phyloP scores from a whole-genome alignment of 2,113 vertebrate genomes.

The Promerops cafer region DNA sequence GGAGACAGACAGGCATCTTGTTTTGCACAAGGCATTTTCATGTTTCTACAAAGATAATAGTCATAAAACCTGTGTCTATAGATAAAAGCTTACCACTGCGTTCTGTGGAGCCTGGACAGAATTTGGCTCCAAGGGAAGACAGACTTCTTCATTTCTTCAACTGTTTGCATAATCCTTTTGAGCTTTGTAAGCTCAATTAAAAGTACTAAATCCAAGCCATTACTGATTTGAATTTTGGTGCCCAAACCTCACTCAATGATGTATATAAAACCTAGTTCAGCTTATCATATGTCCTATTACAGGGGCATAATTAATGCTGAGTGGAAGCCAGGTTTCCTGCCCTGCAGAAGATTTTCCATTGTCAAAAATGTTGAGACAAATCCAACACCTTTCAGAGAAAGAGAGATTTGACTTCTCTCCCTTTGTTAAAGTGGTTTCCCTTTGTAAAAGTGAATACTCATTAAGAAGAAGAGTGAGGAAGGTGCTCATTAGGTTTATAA shows the following conservation, averaged over 20 bases:
- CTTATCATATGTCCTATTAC: background rate
- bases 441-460: background rate
- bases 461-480: background rate
- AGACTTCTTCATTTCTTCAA: background rate
- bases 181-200: background rate
- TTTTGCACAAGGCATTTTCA: background rate
- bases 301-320: background rate
- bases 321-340: background rate
- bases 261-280: background rate
- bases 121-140: background rate
- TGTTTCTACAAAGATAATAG: background rate
- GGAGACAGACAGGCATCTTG: background rate
- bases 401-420: background rate
- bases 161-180: background rate
- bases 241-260: background rate
- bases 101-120: background rate
- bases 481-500: background rate
- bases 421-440: background rate
- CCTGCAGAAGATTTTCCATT: background rate
- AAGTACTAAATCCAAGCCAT: background rate
- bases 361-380: background rate
- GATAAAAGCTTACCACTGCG: background rate
- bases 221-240: background rate
- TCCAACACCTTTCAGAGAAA: background rate
- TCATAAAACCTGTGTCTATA: background rate